phyloP scores from a whole-genome alignment of 2,888 invertebrate species.

The Galeruca laticollis region DNA sequence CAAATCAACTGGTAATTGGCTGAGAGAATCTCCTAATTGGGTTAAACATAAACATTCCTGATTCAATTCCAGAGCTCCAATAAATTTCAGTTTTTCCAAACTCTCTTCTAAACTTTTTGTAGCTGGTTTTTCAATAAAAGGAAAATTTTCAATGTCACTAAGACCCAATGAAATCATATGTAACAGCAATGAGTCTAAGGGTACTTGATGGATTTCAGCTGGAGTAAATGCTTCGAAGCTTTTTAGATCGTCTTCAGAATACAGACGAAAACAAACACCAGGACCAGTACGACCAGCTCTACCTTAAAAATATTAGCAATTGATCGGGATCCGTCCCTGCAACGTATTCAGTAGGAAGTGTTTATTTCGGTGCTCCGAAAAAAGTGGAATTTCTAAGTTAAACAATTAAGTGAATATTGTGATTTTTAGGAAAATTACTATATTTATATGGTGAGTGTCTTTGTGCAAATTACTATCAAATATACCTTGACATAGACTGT shows the following conservation, averaged over 20 bases:
- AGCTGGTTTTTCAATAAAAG: slow-evolving; percentile 94
- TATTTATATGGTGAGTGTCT: no score
- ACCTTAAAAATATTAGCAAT: slow-evolving; percentile 71
- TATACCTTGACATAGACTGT: no score
- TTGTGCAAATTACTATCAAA: no score
- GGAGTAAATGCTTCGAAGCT: slow-evolving; percentile 87
- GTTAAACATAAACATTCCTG: slow-evolving; percentile 79
- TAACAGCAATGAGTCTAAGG: slow-evolving; percentile 89
- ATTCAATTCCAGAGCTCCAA: slow-evolving; percentile 84
- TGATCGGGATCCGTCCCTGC: no score
- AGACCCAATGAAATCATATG: slow-evolving; percentile 96
- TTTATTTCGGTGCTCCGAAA: no score
- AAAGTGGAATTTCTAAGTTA: no score
- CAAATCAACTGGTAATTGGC: slow-evolving; percentile 94
- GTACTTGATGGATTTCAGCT: slow-evolving; percentile 94
- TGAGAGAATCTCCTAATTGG: slow-evolving; percentile 85
- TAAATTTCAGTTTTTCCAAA: slow-evolving; percentile 82
- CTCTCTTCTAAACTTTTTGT: slow-evolving; percentile 88
- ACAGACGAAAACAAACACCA: slow-evolving; percentile 93
- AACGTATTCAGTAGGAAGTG: no score
- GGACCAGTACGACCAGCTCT: slow-evolving; percentile 95
- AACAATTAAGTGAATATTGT: no score
- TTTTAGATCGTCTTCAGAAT: slow-evolving; percentile 84
- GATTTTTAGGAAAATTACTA: no score
- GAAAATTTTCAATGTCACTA: slow-evolving; percentile 90